These are phyloP conservation scores for Anhinga rufa DNA, from an alignment of 2,113 vertebrate species.

Conservation along the genomic window DNA sequence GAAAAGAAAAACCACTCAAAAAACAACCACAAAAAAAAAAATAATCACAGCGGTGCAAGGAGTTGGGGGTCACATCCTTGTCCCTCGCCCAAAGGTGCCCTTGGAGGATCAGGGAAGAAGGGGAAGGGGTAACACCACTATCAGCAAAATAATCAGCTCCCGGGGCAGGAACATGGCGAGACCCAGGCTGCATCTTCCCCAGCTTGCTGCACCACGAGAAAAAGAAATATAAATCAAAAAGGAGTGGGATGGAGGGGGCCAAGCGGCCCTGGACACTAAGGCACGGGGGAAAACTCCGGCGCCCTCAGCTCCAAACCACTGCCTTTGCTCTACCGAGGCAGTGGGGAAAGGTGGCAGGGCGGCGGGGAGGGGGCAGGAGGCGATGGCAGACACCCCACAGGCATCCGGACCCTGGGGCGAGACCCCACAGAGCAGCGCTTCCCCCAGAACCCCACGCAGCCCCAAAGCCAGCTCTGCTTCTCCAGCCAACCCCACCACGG, in stretches of 20 bases:
- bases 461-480: neutral
- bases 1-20: too few relatives aligned
- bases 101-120: fast-evolving
- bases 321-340: fast-evolving
- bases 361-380: fast-evolving
- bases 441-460: neutral
- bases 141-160: neutral
- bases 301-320: neutral
- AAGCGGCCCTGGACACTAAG: neutral
- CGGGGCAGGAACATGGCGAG: fast-evolving
- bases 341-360: neutral
- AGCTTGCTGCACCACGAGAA: too few relatives aligned
- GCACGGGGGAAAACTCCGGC: fast-evolving
- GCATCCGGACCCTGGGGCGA: neutral
- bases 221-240: neutral
- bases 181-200: neutral
- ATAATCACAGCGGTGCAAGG: fast-evolving
- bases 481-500: fast-evolving
- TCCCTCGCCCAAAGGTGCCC: neutral
- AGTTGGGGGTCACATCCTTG: neutral
- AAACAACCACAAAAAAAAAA: neutral
- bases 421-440: neutral
- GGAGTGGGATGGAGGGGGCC: fast-evolving
- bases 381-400: fast-evolving
- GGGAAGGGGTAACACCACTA: fast-evolving